Evolutionary conservation across 2,797 vertebrate genomes (phyloP).

Genomic region (Betta splendens): DNA sequence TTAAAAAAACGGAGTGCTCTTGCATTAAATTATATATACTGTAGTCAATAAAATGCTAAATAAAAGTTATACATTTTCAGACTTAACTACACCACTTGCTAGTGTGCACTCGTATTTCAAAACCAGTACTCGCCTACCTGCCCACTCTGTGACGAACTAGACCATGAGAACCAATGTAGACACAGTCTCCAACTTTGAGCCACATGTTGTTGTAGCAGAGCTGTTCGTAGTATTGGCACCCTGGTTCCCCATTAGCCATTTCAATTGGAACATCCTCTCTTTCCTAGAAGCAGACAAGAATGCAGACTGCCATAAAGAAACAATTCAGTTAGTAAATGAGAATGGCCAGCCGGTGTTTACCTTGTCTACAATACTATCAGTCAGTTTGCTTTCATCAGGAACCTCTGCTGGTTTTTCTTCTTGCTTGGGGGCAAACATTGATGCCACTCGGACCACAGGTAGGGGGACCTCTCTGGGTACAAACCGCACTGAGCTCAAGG

Average conservation of each 20-base stretch:
- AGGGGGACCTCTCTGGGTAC: conserved; percentile 90
- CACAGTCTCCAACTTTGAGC: conserved; percentile 96
- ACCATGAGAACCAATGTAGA: conserved; percentile 95
- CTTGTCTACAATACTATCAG: conserved; percentile 88
- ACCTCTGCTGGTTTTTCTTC: conserved; percentile 88
- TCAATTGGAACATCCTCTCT: conserved; percentile 94
- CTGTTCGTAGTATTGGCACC: conserved; percentile 96
- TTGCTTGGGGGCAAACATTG: conserved; percentile 93
- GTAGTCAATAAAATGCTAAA: background rate
- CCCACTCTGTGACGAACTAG: conserved; percentile 93
- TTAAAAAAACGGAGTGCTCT: background rate
- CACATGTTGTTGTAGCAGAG: conserved; percentile 94
- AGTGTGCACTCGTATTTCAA: background rate
- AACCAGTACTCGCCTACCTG: too few relatives aligned
- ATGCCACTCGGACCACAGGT: conserved; percentile 96
- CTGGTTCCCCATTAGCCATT: conserved; percentile 93
- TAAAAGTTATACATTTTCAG: background rate
- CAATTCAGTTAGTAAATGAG: background rate
- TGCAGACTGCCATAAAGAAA: too few relatives aligned
- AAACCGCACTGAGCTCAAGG: conserved; percentile 92
- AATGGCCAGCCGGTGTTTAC: conserved; percentile 65
- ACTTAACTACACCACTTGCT: background rate
- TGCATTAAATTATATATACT: background rate
- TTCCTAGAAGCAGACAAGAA: conserved; percentile 83
- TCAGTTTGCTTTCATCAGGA: conserved; percentile 86